Base-by-base conservation (phyloP, 2,113 vertebrate genomes). In the Platichthys flesus region DNA sequence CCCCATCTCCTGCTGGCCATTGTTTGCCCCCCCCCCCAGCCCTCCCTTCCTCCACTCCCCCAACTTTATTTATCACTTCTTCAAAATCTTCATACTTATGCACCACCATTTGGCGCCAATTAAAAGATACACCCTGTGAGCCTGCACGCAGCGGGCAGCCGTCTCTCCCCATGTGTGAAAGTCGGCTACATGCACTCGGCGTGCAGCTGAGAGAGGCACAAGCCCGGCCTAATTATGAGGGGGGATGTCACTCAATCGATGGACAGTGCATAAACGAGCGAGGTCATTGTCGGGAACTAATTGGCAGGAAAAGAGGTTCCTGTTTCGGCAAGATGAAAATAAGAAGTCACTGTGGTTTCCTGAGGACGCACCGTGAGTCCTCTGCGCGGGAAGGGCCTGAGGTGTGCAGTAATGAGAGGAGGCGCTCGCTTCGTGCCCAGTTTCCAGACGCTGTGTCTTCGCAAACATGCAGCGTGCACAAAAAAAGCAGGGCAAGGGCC, bases 401-500 rank as follows among this genome's bases (percentile, higher is more conserved):
- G 91, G 93, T 88, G 90, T 60, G 79, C 66, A 28, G 88, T 93
- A 94, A 93, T 92, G 90, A 94, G 90, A 91, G 82, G 18, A 66
- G 75, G 84, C 77, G 79, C 71, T 84, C 42, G 67, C 76, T 82
- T 81, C 54, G 40, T 78, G 85, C 87, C 86, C 83, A 51, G 61
- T 86, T 87, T 85, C 85, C 79, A 89, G 71, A 81, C 54, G 71
- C 74, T 61, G 79, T 77, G 76, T 83, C 86, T 86, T 88, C 72
- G 63, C 60, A 74, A 54, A 71, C 80, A 70, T 20, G 74, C 47
- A 16, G 18, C 76, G 55, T 23, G 69, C 77, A 81, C 21, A 81
- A 80, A 74, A 74, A 87, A 82, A 59, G 54, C 49, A 73, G 63
- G 56, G 67, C 62, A 52, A 88, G 78, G 78, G 58, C 83, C 90